Evolutionary conservation across 1,140 invertebrate genomes (phyloP).

Genomic region (Procambarus virginalis): DNA sequence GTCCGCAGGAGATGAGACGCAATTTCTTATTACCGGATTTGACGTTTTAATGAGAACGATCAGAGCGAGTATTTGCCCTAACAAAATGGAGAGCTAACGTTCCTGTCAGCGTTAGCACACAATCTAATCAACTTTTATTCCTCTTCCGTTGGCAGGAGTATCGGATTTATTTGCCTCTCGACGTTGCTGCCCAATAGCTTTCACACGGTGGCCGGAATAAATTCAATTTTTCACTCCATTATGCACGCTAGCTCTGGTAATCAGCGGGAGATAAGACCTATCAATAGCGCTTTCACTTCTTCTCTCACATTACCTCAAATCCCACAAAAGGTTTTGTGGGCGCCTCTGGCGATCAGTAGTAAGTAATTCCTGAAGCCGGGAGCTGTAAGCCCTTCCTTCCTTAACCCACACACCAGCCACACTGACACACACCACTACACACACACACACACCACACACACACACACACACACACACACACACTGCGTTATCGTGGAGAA

Average conservation of each 20-base stretch:
- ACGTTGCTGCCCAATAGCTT: conserved; percentile 26
- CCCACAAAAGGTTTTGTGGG: neutral
- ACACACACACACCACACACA: neutral
- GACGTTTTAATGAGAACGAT: conserved; percentile 31
- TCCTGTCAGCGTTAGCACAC: neutral
- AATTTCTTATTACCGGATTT: conserved; percentile 24
- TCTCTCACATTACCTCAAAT: conserved; percentile 32
- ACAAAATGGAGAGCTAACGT: conserved; percentile 32
- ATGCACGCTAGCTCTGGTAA: conserved; percentile 29
- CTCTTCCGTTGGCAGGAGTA: conserved; percentile 33
- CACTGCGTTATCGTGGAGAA: neutral
- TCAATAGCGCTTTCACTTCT: conserved; percentile 17
- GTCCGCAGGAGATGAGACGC: neutral
- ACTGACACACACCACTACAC: neutral
- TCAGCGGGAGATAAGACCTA: conserved; percentile 35
- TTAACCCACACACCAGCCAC: neutral
- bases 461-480: conserved; percentile 1
- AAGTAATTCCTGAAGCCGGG: neutral
- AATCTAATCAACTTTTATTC: conserved; percentile 49
- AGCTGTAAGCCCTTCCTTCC: neutral
- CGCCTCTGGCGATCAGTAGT: neutral
- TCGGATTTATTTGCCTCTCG: conserved; percentile 37
- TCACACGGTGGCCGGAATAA: conserved; percentile 36
- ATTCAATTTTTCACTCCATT: conserved; percentile 48
- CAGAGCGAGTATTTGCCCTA: conserved; percentile 21